Base-by-base conservation (phyloP, 2,888 invertebrate species). In the Eristalis intricaria region DNA sequence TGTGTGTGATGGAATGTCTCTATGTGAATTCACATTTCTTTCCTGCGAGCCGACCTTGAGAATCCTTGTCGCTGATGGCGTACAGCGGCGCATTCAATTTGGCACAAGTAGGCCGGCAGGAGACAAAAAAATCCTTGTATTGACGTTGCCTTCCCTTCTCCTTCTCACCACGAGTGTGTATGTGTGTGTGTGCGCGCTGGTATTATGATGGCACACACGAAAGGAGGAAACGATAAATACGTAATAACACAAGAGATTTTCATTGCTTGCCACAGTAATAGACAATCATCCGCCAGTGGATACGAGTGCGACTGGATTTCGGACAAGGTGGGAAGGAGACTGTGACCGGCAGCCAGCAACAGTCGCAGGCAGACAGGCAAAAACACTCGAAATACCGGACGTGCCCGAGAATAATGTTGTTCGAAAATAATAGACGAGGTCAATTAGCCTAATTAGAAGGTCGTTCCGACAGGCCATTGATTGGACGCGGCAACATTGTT, bases 401-500 rank as follows among this genome's bases (percentile, higher is more conserved):
- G 50, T 50, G 50, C 50, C 50, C 19, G 8, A 19, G 26, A 19
- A 65, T 65, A 65, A 65, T 65, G 65, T 23, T 40, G 38, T 65
- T 38, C 38, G 38, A 4, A 35, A 50, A 68, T 50, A 56, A 68
- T 32, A 40, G 60, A 61, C 38, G 40, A 60, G 70, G 38, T 70
- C 70, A 70, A 70, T 70, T 71, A 61, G 40, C 71, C 26, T 71
- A 71, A 71, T 71, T 61, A 61, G 71, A n/a, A 15, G 71, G 26
- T 40, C 60, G n/a, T 29, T 61, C 22, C 19, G 19, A 11, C 13
- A 71, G 61, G 40, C 23, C 71, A 71, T 56, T 68, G 43, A 50
- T 50, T 68, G 66, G 50, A 69, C 40, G 15, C 61, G 26, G 13
- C 60, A 19, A 50, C 50, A 71, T 71, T 60, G 61, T 61, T 61